Percentiles rank a stretch among this genome's conserved stretches.
Conservation (phyloP, 2,113 vertebrate species). For the Oenanthe oenanthe region DNA sequence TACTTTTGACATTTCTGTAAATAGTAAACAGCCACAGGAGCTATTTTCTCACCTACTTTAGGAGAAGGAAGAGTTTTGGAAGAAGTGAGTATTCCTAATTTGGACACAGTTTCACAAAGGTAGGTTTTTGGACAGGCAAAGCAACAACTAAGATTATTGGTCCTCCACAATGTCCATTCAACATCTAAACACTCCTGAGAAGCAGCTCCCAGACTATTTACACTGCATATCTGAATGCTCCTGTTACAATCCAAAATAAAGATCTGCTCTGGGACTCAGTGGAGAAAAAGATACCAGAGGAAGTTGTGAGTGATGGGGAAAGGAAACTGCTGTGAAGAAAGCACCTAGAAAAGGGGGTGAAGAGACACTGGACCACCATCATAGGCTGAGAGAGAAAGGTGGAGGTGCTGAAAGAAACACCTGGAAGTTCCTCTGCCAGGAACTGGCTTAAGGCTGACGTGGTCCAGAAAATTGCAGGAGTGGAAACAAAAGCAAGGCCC, state of each 20-base stretch:
- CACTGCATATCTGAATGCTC: neutral
- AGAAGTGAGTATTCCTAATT: neutral
- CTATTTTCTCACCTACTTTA: neutral
- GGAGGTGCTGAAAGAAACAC: neutral
- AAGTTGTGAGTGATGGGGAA: neutral
- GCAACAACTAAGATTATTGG: neutral
- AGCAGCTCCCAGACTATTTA: neutral
- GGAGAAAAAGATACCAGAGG: neutral
- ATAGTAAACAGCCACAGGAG: neutral
- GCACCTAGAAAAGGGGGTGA: rapidly evolving
- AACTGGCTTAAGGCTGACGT: rapidly evolving
- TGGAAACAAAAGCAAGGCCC: neutral
- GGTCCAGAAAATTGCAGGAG: neutral
- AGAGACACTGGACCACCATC: neutral
- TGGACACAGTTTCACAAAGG: neutral
- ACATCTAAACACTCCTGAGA: neutral
- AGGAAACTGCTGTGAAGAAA: neutral
- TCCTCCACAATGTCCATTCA: neutral
- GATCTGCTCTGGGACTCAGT: neutral
- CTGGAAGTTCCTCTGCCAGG: neutral
- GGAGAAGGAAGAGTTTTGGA: neutral
- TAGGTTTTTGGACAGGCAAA: neutral
- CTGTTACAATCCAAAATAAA: neutral
- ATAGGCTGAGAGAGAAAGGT: neutral
- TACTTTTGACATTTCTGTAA: neutral